Conservation (phyloP, 2,797 vertebrate genomes). For the Aquila chrysaetos region DNA sequence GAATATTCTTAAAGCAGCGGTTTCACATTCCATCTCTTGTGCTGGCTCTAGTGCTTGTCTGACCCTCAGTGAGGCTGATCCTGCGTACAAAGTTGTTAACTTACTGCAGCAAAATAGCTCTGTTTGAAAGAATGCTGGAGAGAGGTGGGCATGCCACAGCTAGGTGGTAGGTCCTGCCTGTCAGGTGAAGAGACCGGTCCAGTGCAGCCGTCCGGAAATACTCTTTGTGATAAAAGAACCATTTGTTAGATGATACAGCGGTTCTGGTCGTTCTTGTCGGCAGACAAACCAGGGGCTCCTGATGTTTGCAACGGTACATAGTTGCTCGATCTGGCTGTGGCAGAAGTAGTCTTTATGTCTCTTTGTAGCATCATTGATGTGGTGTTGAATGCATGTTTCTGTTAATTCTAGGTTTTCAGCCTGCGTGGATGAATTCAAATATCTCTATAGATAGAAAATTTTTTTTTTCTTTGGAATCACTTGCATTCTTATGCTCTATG, state of each 20-base stretch:
- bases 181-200: background rate
- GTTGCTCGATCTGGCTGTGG: rapidly evolving
- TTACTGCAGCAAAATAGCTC: background rate
- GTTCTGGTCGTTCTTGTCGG: background rate
- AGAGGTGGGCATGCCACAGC: background rate
- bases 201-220: background rate
- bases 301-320: rapidly evolving
- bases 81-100: background rate
- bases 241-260: background rate
- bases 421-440: background rate
- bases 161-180: background rate
- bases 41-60: background rate
- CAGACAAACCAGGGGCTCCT: background rate
- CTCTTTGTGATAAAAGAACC: background rate
- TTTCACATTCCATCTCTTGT: background rate
- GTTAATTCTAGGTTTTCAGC: background rate
- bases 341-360: background rate
- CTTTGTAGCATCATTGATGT: background rate
- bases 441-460: background rate
- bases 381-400: background rate
- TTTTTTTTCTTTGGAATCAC: background rate
- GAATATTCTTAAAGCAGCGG: background rate
- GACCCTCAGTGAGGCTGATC: background rate
- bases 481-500: background rate
- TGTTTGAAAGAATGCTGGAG: background rate